phyloP scores from a whole-genome alignment of 2,113 vertebrate genomes.

The Sarotherodon lohbergeri region DNA sequence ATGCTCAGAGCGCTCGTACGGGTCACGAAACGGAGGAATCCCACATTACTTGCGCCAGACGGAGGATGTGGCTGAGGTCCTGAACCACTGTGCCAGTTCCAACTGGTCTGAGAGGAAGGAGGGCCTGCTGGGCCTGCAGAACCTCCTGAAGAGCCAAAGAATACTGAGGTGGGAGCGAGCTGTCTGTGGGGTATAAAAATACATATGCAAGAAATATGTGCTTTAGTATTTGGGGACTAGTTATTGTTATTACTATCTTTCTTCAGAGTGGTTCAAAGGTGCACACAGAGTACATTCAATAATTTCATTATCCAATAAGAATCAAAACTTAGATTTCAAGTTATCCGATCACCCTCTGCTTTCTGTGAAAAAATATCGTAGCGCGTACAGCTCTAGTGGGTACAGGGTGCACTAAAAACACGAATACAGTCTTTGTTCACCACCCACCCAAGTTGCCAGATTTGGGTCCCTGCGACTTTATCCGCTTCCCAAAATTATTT shows the following conservation, averaged over 20 bases:
- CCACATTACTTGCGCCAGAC: slow-evolving; percentile 94
- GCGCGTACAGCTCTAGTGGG: neutral
- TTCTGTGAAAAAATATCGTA: neutral
- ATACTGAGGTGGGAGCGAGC: slow-evolving; percentile 81
- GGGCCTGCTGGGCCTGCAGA: slow-evolving; percentile 93
- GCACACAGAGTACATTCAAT: neutral
- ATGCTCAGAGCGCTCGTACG: slow-evolving; percentile 92
- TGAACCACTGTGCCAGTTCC: slow-evolving; percentile 97
- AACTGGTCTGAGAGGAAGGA: slow-evolving; percentile 99
- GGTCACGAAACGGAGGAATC: slow-evolving; percentile 91
- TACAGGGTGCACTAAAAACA: neutral
- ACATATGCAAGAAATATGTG: neutral
- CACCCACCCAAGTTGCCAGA: neutral
- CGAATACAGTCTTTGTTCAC: neutral
- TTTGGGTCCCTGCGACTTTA: neutral
- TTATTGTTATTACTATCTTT: neutral
- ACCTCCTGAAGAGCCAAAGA: slow-evolving; percentile 93
- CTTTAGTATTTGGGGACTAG: neutral
- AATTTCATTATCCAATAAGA: neutral
- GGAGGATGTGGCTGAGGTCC: slow-evolving; percentile 93
- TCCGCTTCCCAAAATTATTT: neutral
- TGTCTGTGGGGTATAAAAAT: neutral
- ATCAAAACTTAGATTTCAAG: neutral
- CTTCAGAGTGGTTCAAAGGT: neutral
- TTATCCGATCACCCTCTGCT: neutral